phyloP scores from a whole-genome alignment of 2,113 vertebrate genomes.

The Ammodytes marinus region DNA sequence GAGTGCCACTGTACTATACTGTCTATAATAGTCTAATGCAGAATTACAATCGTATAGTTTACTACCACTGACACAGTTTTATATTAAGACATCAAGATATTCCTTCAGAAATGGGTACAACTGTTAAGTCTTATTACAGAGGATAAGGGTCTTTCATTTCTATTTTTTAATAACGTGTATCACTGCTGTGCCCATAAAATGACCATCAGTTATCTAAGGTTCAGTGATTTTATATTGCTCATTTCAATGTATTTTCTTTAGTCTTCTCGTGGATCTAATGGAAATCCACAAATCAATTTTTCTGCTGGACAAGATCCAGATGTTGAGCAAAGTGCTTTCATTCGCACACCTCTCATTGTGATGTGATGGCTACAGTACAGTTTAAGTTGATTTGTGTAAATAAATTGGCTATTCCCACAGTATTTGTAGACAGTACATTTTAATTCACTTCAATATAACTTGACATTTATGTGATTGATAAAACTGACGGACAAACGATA shows the following conservation, averaged over 20 bases:
- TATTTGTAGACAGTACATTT: slow-evolving; percentile 40
- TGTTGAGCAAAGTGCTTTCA: slow-evolving; percentile 14
- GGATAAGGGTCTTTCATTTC: not conserved
- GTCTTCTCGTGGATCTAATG: slow-evolving; percentile 15
- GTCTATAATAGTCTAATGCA: slow-evolving; percentile 34
- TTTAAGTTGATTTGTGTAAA: slow-evolving; percentile 9
- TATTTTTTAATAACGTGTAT: not conserved
- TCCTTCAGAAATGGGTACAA: slow-evolving; percentile 14
- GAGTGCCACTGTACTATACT: slow-evolving; percentile 64
- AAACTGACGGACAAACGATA: slow-evolving; percentile 9
- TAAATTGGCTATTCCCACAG: not conserved
- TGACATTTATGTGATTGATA: slow-evolving; percentile 33
- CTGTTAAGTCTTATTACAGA: slow-evolving; percentile 14
- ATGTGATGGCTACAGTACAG: slow-evolving; percentile 13
- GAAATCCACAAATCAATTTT: slow-evolving; percentile 32
- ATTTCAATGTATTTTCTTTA: not conserved
- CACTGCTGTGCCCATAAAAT: not conserved
- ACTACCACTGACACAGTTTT: slow-evolving; percentile 3
- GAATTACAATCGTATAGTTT: slow-evolving; percentile 16
- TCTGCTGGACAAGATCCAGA: slow-evolving; percentile 36
- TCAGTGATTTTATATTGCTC: not conserved
- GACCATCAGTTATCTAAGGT: not conserved
- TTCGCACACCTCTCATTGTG: not conserved
- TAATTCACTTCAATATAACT: slow-evolving; percentile 24
- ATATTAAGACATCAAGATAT: not conserved